These are phyloP conservation scores for Sinodicranocentrus sp. DNA, from an alignment of 2,888 invertebrate genomes.

Conservation along the genomic window DNA sequence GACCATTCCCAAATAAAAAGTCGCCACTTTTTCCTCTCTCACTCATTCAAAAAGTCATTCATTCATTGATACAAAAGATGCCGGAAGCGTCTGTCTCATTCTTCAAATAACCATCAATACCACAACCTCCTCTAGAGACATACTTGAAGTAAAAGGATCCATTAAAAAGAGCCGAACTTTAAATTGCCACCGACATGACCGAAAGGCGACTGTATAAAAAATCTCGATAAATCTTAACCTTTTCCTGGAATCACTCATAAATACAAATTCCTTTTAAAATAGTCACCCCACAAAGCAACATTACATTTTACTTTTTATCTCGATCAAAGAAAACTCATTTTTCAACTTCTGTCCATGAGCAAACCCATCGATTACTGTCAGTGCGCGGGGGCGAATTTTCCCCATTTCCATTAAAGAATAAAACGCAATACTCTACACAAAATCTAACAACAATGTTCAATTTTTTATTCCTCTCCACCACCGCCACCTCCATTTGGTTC, in stretches of 20 bases:
- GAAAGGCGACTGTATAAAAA: neutral
- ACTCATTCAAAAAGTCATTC: conserved; percentile 42
- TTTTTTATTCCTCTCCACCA: conserved; percentile 38
- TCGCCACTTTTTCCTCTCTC: conserved; percentile 41
- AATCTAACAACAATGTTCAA: conserved; percentile 41
- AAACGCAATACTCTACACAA: conserved; percentile 17
- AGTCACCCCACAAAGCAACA: neutral
- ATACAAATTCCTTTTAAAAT: neutral
- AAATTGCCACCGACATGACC: too few relatives aligned
- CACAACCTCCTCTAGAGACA: neutral
- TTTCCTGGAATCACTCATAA: conserved; percentile 27
- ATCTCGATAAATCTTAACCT: conserved; percentile 41
- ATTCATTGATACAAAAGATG: conserved; percentile 42
- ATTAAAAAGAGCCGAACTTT: conserved; percentile 47
- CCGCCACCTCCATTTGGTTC: neutral
- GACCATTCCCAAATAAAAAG: conserved; percentile 5
- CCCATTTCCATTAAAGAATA: conserved; percentile 41
- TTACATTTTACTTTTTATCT: neutral
- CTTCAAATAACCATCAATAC: conserved; percentile 26
- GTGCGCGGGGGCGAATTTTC: conserved; percentile 74
- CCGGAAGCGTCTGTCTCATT: conserved; percentile 62
- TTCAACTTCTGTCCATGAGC: conserved; percentile 68
- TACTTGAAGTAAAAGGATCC: conserved; percentile 43
- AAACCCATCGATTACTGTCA: conserved; percentile 77
- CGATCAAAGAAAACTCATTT: conserved; percentile 69